phyloP scores from a whole-genome alignment of 1,140 invertebrate genomes.

The Bicyclus anynana region DNA sequence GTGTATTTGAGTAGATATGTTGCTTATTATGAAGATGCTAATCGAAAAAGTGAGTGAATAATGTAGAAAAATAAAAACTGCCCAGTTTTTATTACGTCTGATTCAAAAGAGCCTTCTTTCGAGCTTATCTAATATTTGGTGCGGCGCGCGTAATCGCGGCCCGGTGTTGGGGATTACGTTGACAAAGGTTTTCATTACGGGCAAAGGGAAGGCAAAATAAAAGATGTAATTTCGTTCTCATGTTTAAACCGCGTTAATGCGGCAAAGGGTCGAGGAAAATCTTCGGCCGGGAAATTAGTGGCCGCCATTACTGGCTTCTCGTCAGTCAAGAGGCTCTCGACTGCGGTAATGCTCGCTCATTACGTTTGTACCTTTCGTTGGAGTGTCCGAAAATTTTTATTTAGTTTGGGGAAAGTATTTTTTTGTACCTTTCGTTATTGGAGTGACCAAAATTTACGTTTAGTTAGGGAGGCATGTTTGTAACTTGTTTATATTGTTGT shows the following conservation, averaged over 20 bases:
- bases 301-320: conserved; percentile 23
- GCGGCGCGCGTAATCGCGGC: conserved; percentile 18
- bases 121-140: conserved; percentile 2
- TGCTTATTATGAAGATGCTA: too few species aligned
- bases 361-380: conserved; percentile 8
- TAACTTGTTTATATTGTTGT: too few species aligned
- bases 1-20: too few species aligned
- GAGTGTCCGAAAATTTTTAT: background rate
- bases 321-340: conserved; percentile 12
- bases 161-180: conserved; percentile 40
- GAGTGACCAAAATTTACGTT: too few species aligned
- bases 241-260: conserved; percentile 51
- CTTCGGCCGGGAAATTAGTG: conserved; percentile 41
- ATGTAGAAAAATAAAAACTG: background rate
- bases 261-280: conserved; percentile 43
- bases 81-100: background rate
- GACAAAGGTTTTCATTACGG: conserved; percentile 51
- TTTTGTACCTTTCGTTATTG: background rate
- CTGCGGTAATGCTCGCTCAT: conserved; percentile 10
- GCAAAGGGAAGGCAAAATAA: conserved; percentile 35
- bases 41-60: too few species aligned
- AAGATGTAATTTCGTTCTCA: conserved; percentile 50
- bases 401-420: background rate
- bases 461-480: too few species aligned
- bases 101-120: background rate